These are phyloP conservation scores for Eutolmus rufibarbis DNA, from an alignment of 2,888 invertebrate genomes.

Conservation along the genomic window DNA sequence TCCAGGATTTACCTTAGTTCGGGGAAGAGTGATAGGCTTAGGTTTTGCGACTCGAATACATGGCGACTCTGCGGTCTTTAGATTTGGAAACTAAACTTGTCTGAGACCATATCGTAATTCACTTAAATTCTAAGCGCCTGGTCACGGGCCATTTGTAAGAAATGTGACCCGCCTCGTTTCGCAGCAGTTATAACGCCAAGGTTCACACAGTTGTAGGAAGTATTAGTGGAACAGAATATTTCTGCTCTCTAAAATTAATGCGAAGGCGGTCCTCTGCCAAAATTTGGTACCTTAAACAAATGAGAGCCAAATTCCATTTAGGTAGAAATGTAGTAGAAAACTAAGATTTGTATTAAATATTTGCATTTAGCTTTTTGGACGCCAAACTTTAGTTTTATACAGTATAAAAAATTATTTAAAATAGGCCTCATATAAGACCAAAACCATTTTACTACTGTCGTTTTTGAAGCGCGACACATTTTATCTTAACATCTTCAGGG, in stretches of 20 bases:
- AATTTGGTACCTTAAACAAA: neutral
- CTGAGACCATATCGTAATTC: neutral
- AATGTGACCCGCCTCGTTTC: neutral
- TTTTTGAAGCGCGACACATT: too few relatives aligned
- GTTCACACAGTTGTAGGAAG: neutral
- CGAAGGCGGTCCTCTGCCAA: neutral
- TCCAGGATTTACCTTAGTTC: constrained; percentile 19
- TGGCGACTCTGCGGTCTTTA: neutral
- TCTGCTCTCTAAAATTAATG: neutral
- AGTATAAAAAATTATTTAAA: too few relatives aligned
- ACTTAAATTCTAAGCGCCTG: neutral
- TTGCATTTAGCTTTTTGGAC: neutral
- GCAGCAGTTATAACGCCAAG: neutral
- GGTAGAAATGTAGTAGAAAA: neutral
- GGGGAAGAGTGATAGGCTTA: constrained; percentile 32
- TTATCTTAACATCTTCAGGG: too few relatives aligned
- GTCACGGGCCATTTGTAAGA: neutral
- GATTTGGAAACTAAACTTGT: constrained; percentile 9
- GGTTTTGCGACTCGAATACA: neutral
- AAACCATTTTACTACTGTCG: too few relatives aligned
- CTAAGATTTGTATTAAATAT: neutral
- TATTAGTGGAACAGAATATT: neutral
- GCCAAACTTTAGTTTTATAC: too few relatives aligned
- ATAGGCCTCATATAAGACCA: too few relatives aligned
- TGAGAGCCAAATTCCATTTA: too few relatives aligned